Conservation (phyloP, 1,140 invertebrate species). For the Hesperophylax magnus region DNA sequence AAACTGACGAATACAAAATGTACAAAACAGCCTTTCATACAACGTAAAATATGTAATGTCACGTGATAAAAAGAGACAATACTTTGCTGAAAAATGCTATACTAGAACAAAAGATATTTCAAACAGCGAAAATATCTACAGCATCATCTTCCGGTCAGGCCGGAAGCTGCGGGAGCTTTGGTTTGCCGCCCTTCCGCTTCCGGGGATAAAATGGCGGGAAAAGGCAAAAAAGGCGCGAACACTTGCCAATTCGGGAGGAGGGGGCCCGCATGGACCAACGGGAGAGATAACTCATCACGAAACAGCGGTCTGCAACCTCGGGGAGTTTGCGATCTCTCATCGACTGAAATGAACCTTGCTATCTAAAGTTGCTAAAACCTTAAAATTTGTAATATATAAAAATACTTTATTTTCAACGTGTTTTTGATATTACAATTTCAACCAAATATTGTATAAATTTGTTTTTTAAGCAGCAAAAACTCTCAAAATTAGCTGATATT, state of each 20-base stretch:
- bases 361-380: too few relatives aligned
- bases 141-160: slow-evolving; percentile 39
- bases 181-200: slow-evolving; percentile 31
- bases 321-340: too few relatives aligned
- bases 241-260: slow-evolving; percentile 28
- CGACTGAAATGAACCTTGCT: too few relatives aligned
- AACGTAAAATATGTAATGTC: too few relatives aligned
- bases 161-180: slow-evolving; percentile 34
- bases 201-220: slow-evolving; percentile 34
- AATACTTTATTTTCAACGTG: too few relatives aligned
- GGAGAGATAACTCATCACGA: slow-evolving; percentile 30
- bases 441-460: too few relatives aligned
- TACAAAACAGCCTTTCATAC: too few relatives aligned
- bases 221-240: slow-evolving; percentile 37
- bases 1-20: too few relatives aligned
- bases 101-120: slow-evolving; percentile 31
- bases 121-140: slow-evolving; percentile 40
- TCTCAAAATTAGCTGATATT: too few relatives aligned
- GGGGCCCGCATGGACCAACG: slow-evolving; percentile 15
- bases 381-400: too few relatives aligned
- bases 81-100: background rate
- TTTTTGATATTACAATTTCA: too few relatives aligned
- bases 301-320: background rate
- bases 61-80: background rate
- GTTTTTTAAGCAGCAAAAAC: too few relatives aligned